phyloP scores from a whole-genome alignment of 2,113 vertebrate species.

The Siphamia tubifer region DNA sequence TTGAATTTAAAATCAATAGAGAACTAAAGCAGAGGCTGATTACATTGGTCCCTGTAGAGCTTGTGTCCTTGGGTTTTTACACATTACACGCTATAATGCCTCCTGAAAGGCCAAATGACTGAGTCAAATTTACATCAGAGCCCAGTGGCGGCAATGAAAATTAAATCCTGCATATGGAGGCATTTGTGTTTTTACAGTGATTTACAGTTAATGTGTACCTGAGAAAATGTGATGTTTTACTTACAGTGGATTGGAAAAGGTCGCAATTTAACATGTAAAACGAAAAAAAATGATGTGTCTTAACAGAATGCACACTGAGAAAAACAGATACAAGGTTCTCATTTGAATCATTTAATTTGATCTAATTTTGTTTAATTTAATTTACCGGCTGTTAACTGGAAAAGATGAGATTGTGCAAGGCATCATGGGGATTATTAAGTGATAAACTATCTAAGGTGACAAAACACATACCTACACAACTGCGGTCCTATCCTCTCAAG shows the following conservation, averaged over 20 bases:
- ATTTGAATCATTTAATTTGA: too few species aligned
- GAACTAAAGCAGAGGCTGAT: conserved; percentile 43
- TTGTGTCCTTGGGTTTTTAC: conserved; percentile 53
- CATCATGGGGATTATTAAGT: too few species aligned
- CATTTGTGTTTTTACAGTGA: not conserved
- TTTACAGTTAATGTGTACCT: not conserved
- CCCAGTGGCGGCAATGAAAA: conserved; percentile 1
- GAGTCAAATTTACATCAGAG: conserved; percentile 17
- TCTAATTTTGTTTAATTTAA: too few species aligned
- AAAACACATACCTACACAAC: not conserved
- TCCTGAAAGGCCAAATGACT: conserved; percentile 22
- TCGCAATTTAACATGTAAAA: too few species aligned
- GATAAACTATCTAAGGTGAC: not conserved
- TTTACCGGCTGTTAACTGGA: too few species aligned
- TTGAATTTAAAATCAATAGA: conserved; percentile 39
- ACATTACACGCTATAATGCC: conserved; percentile 12
- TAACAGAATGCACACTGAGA: too few species aligned
- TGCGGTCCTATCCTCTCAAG: not conserved
- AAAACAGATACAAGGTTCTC: too few species aligned
- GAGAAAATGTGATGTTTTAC: not conserved
- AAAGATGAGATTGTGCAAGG: too few species aligned
- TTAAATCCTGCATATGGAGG: not conserved
- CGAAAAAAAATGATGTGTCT: too few species aligned
- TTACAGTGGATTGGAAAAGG: too few species aligned
- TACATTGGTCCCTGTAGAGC: conserved; percentile 36